Conservation (phyloP, 2,888 invertebrate species). For the Dicyrtoma fusca region DNA sequence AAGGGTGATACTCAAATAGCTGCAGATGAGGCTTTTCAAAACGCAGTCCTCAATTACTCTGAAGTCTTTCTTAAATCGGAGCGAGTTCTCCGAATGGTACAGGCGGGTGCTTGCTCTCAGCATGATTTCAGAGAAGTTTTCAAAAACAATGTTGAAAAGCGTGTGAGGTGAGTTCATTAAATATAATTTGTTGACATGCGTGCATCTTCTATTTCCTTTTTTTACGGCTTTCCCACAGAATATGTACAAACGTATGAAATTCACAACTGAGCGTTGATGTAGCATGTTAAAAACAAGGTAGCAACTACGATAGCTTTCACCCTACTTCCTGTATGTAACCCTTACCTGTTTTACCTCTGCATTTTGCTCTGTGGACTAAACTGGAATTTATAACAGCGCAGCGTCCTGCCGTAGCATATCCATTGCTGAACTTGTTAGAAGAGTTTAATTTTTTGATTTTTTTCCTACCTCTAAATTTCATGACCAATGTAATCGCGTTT, state of each 20-base stretch:
- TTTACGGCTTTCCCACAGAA: background rate
- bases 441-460: too few relatives aligned
- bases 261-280: too few relatives aligned
- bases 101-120: conserved; percentile 96
- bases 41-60: conserved; percentile 94
- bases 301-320: too few relatives aligned
- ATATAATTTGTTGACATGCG: background rate
- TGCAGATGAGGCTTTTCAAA: conserved; percentile 97
- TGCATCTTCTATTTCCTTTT: background rate
- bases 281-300: too few relatives aligned
- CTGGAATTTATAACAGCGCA: too few relatives aligned
- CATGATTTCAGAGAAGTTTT: conserved; percentile 99
- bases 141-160: conserved; percentile 97
- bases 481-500: too few relatives aligned
- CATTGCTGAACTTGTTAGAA: too few relatives aligned
- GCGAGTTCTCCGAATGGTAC: conserved; percentile 93
- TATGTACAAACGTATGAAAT: background rate
- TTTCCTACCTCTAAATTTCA: too few relatives aligned
- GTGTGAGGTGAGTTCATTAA: conserved; percentile 59
- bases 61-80: conserved; percentile 98
- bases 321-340: too few relatives aligned
- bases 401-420: too few relatives aligned
- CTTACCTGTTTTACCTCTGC: too few relatives aligned
- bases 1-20: conserved; percentile 98
- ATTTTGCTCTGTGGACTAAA: too few relatives aligned